These are phyloP conservation scores for Liasis olivaceus DNA, from an alignment of 2,797 vertebrate species.

Conservation along the genomic window DNA sequence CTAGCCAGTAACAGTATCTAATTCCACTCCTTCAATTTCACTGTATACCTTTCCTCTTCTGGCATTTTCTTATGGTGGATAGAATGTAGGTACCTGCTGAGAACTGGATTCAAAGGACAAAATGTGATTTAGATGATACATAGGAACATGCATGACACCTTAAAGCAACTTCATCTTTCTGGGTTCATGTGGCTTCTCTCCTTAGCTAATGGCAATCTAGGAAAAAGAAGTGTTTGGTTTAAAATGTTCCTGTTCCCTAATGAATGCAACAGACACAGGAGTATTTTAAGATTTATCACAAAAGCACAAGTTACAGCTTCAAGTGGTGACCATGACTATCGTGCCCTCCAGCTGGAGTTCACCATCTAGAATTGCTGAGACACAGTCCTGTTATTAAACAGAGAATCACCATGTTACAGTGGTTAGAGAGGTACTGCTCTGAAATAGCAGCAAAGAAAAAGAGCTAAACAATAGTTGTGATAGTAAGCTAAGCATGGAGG, in stretches of 20 bases:
- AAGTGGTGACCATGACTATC: background rate
- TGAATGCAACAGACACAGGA: background rate
- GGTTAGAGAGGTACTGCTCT: background rate
- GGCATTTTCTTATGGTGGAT: background rate
- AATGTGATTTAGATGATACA: background rate
- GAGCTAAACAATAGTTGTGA: background rate
- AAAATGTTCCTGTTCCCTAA: background rate
- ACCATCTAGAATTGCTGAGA: background rate
- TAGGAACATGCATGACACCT: background rate
- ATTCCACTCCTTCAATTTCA: background rate
- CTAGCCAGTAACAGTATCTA: background rate
- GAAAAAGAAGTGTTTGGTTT: background rate
- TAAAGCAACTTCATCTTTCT: background rate
- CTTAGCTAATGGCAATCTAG: background rate
- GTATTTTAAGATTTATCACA: background rate
- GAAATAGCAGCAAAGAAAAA: background rate
- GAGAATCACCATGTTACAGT: background rate
- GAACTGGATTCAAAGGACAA: background rate
- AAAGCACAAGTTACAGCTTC: background rate
- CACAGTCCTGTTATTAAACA: background rate
- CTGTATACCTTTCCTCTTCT: background rate
- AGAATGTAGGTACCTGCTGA: background rate
- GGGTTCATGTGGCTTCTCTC: background rate
- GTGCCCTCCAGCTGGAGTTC: background rate
- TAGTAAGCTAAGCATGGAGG: background rate